These are phyloP conservation scores for Ancistrus triradiatus DNA, from an alignment of 2,113 vertebrate genomes.

Conservation along the genomic window DNA sequence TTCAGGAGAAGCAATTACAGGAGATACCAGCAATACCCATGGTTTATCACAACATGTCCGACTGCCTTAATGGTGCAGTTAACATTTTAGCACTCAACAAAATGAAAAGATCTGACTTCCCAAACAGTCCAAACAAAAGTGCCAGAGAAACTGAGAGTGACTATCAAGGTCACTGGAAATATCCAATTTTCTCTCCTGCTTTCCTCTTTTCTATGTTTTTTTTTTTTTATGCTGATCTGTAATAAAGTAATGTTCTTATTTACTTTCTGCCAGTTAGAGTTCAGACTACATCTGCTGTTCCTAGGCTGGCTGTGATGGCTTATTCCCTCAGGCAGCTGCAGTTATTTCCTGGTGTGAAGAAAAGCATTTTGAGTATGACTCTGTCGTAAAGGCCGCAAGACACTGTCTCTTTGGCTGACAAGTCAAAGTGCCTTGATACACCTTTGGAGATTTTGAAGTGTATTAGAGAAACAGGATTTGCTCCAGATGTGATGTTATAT, in stretches of 20 bases:
- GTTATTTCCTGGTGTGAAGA: constrained; percentile 28
- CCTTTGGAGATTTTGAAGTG: background rate
- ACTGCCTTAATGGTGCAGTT: constrained; percentile 40
- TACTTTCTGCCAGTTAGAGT: constrained; percentile 9
- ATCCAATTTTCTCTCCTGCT: constrained; percentile 11
- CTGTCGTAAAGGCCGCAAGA: constrained; percentile 18
- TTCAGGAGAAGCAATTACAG: constrained; percentile 50
- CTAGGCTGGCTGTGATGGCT: no score
- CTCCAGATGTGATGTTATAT: no score
- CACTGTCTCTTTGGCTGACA: constrained; percentile 6
- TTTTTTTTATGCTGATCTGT: background rate
- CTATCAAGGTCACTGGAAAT: constrained; percentile 37
- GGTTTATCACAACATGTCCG: constrained; percentile 47
- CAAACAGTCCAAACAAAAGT: constrained; percentile 23
- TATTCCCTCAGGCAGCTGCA: constrained; percentile 6
- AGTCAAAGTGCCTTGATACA: background rate
- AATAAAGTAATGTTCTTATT: constrained; percentile 34
- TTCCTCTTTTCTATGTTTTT: background rate
- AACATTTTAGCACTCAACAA: constrained; percentile 43
- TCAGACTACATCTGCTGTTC: constrained; percentile 16
- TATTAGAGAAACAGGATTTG: background rate
- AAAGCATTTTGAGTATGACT: constrained; percentile 19
- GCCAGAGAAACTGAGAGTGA: constrained; percentile 4
- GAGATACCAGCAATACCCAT: constrained; percentile 44
- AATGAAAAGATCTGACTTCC: constrained; percentile 43